phyloP scores from a whole-genome alignment of 2,797 vertebrate genomes.

The Natrix natrix region DNA sequence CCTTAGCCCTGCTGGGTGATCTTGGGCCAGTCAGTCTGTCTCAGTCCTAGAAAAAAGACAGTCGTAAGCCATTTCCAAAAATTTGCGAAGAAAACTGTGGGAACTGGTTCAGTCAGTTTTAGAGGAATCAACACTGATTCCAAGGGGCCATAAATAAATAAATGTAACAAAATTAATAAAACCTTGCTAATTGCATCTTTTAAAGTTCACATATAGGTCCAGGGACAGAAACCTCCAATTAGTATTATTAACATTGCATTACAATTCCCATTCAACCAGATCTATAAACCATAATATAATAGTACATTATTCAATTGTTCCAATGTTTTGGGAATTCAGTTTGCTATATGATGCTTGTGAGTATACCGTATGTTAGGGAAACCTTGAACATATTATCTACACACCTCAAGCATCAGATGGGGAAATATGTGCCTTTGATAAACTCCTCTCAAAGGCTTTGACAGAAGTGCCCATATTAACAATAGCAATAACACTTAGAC shows the following conservation, averaged over 20 bases:
- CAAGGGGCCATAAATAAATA: background rate
- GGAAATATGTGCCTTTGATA: background rate
- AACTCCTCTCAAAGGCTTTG: background rate
- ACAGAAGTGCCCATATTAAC: background rate
- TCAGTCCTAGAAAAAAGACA: background rate
- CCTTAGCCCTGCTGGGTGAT: background rate
- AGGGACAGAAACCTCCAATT: constrained; percentile 55
- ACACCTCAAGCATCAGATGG: background rate
- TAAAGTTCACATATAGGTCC: constrained; percentile 41
- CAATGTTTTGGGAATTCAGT: background rate
- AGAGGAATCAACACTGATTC: background rate
- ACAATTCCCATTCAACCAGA: constrained; percentile 46
- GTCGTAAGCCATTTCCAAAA: background rate
- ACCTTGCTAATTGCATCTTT: constrained; percentile 38
- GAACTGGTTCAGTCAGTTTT: background rate
- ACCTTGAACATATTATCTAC: background rate
- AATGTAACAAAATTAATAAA: constrained; percentile 59
- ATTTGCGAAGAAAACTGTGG: background rate
- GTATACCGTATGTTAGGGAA: background rate
- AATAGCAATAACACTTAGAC: background rate
- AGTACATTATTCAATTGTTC: background rate
- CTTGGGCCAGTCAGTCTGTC: background rate
- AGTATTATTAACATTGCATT: constrained; percentile 36
- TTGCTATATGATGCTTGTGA: background rate
- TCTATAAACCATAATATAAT: background rate